phyloP scores from a whole-genome alignment of 2,797 vertebrate genomes.

The Thaleichthys pacificus region DNA sequence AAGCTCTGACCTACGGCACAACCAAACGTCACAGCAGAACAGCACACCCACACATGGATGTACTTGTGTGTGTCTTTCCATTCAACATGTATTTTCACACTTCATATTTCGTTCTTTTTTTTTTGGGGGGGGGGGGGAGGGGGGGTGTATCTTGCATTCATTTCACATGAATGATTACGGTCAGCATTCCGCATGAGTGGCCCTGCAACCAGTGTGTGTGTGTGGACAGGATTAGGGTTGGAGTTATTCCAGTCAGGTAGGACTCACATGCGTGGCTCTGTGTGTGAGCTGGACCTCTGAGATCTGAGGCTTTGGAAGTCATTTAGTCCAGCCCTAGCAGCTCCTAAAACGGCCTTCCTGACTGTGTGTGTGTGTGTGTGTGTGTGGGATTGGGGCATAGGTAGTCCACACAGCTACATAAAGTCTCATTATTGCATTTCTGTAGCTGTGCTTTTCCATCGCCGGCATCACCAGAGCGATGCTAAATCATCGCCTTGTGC shows the following conservation, averaged over 20 bases:
- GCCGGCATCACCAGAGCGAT: conserved; percentile 8
- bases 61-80: not conserved
- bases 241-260: too few relatives aligned
- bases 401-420: not conserved
- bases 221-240: not conserved
- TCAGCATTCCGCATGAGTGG: not conserved
- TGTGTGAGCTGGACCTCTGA: not conserved
- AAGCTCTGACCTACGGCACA: not conserved
- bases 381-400: conserved; percentile 1
- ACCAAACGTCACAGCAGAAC: not conserved
- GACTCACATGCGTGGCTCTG: not conserved
- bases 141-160: too few relatives aligned
- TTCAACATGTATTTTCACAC: not conserved
- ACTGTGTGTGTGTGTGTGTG: conserved; percentile 10
- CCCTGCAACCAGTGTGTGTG: not conserved
- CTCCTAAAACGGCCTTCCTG: not conserved
- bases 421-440: conserved; percentile 3
- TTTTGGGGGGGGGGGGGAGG: too few relatives aligned
- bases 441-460: conserved; percentile 14
- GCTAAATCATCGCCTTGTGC: conserved; percentile 28
- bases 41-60: not conserved
- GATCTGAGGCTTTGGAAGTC: not conserved
- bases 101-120: not conserved
- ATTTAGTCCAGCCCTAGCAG: not conserved
- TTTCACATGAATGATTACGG: not conserved